phyloP scores from a whole-genome alignment of 2,113 vertebrate genomes.

The Sceloporus undulatus region DNA sequence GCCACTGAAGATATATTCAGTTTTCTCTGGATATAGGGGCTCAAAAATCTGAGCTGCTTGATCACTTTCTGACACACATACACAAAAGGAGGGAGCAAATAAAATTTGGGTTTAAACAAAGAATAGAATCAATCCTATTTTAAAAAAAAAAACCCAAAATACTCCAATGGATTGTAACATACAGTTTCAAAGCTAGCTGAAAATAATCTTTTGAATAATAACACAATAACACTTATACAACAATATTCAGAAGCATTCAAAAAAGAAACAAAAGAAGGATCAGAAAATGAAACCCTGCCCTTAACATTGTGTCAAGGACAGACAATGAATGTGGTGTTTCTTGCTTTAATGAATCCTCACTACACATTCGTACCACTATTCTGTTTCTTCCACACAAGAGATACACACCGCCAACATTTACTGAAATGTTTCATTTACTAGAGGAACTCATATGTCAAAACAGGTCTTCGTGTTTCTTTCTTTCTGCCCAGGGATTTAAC shows the following conservation, averaged over 20 bases:
- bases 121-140: slow-evolving; percentile 26
- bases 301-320: slow-evolving; percentile 7
- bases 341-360: slow-evolving; percentile 5
- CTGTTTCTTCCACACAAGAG: neutral
- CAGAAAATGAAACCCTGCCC: slow-evolving; percentile 14
- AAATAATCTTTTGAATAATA: slow-evolving; percentile 56
- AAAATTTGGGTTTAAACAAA: slow-evolving; percentile 42
- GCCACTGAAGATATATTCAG: slow-evolving; percentile 25
- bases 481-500: too few species aligned
- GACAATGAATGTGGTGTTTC: neutral
- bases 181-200: slow-evolving; percentile 36
- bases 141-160: slow-evolving; percentile 4
- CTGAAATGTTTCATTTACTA: neutral
- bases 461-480: neutral
- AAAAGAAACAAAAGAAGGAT: slow-evolving; percentile 47
- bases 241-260: neutral
- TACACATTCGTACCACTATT: neutral
- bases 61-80: slow-evolving; percentile 27
- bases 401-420: neutral
- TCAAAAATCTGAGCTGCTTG: slow-evolving; percentile 35
- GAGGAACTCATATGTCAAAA: neutral
- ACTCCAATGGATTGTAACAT: slow-evolving; percentile 24
- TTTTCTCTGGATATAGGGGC: slow-evolving; percentile 36
- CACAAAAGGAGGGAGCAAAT: slow-evolving; percentile 8
- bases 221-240: slow-evolving; percentile 30